Conservation (phyloP, 2,113 vertebrate species). For the Petaurus breviceps region DNA sequence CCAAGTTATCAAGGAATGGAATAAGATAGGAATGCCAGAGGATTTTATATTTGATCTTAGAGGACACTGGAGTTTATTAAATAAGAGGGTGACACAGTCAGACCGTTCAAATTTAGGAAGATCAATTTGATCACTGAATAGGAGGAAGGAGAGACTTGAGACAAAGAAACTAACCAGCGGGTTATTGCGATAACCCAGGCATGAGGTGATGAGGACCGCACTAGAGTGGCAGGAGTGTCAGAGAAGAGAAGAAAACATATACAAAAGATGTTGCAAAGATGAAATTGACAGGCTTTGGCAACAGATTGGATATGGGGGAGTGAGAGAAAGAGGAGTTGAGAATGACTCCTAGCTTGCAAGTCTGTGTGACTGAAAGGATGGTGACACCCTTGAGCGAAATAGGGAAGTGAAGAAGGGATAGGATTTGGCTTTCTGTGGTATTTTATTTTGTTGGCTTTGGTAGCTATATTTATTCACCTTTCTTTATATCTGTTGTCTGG, state of each 20-base stretch:
- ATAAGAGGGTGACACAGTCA: not conserved
- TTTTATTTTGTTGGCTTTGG: not conserved
- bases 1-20: not conserved
- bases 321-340: too few species aligned
- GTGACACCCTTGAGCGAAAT: too few species aligned
- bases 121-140: not conserved
- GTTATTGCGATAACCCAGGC: not conserved
- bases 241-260: not conserved
- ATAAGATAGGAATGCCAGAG: not conserved
- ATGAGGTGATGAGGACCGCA: not conserved
- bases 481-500: not conserved
- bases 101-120: not conserved
- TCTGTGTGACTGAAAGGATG: too few species aligned
- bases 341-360: too few species aligned
- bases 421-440: not conserved
- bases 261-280: too few species aligned
- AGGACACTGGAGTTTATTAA: not conserved
- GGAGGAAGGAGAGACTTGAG: not conserved
- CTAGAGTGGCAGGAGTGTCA: not conserved
- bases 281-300: too few species aligned
- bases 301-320: too few species aligned
- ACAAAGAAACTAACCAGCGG: not conserved
- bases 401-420: too few species aligned
- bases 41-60: not conserved
- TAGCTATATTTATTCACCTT: not conserved